phyloP scores from a whole-genome alignment of 2,888 invertebrate genomes.

The Drosophila cognata region DNA sequence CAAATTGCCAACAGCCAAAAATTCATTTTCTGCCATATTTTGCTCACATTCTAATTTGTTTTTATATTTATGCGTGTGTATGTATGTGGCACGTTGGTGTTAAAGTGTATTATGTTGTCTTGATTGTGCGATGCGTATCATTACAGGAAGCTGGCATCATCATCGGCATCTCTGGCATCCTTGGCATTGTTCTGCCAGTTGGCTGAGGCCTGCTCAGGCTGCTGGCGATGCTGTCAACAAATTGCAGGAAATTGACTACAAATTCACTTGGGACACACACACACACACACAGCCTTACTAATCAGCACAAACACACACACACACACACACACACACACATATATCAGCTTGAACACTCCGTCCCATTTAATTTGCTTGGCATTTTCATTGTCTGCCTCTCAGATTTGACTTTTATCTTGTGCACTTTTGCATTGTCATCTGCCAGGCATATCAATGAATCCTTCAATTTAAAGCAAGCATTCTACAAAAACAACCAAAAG shows the following conservation, averaged over 20 bases:
- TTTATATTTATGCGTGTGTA: slow-evolving; percentile 58
- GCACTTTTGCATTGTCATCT: slow-evolving; percentile 45
- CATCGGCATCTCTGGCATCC: slow-evolving; percentile 17
- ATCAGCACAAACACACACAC: slow-evolving; percentile 19
- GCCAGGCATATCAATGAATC: slow-evolving; percentile 59
- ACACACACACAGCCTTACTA: slow-evolving; percentile 4
- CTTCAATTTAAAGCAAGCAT: slow-evolving; percentile 17
- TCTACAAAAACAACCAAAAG: neutral
- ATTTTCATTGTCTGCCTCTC: slow-evolving; percentile 55
- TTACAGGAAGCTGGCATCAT: slow-evolving; percentile 64
- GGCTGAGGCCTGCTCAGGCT: slow-evolving; percentile 2
- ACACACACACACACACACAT: slow-evolving; percentile 15
- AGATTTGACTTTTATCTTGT: slow-evolving; percentile 47
- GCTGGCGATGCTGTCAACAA: slow-evolving; percentile 52
- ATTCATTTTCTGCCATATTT: slow-evolving; percentile 66
- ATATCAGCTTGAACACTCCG: slow-evolving; percentile 19
- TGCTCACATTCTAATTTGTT: slow-evolving; percentile 74
- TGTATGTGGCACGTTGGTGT: slow-evolving; percentile 23
- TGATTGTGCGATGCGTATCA: slow-evolving; percentile 74
- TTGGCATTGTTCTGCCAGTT: slow-evolving; percentile 16
- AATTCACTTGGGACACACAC: slow-evolving; percentile 60
- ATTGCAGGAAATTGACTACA: slow-evolving; percentile 81
- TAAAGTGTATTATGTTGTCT: slow-evolving; percentile 68
- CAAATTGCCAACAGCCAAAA: slow-evolving; percentile 63
- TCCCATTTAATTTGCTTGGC: slow-evolving; percentile 33